Base-by-base conservation (phyloP, 2,113 vertebrate species). In the Tychaedon coryphoeus region DNA sequence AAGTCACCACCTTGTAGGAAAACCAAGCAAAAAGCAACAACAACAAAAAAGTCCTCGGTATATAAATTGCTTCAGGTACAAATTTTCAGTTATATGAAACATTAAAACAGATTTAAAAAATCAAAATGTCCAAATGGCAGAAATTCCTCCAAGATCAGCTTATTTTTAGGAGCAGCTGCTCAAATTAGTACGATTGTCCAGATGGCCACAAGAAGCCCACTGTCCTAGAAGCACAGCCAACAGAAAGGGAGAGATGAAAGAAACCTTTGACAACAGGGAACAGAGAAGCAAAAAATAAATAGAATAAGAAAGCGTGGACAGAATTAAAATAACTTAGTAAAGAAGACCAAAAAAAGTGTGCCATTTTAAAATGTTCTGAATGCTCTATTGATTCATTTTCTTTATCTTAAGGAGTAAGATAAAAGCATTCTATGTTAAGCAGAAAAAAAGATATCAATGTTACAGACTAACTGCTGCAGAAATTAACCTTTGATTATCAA, bases 31-130 rank as follows among this genome's bases (percentile, higher is more conserved):
- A 90, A 82, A 76, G 26, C 50, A 43, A 36, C 16, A 17, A 65
- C 66, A 47, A 9, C 36, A 51, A 48, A 58, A 58, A 43, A 11
- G 26, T 50, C 17, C 8, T 53, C 0, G 0, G 9, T 28, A 38
- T 45, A 61, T 53, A n/a, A 60, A 28, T 60, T n/a, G 26, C 25
- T 71, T 58, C 45, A 78, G 51, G 31, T 84, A 51, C 6, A 61
- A 28, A 28, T 38, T 72, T 48, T 89, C 42, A 60, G 19, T 51
- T 54, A 25, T 9, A 13, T 72, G 20, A 57, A 72, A 65, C 10
- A 18, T 4, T 56, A n/a, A 50, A 86, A 33, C 12, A 60, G 33
- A 48, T 65, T 47, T 13, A 0, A 24, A 45, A 38, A 19, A 42
- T 12, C 23, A 29, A 64, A 61, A 17, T 10, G 40, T 34, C 6